Conservation (phyloP, 1,140 invertebrate species). For the Drosophila kanapiae region DNA sequence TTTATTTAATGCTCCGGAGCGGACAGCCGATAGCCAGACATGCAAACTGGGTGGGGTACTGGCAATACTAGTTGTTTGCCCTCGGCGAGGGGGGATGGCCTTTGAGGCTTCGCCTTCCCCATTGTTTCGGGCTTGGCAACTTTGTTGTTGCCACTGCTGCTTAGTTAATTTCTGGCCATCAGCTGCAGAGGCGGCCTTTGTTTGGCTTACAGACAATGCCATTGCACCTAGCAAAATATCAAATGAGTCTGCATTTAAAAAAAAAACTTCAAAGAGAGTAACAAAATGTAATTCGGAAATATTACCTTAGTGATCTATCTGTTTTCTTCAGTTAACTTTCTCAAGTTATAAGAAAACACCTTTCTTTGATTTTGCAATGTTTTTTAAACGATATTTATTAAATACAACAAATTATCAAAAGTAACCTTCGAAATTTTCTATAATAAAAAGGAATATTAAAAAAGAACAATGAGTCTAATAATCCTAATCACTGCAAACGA, state of each 20-base stretch:
- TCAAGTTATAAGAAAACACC: no score
- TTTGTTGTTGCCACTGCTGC: slow-evolving; percentile 51
- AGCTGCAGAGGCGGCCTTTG: slow-evolving; percentile 59
- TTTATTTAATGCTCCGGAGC: slow-evolving; percentile 77
- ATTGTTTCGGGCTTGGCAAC: slow-evolving; percentile 50
- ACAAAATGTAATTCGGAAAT: neutral
- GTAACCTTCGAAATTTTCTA: no score
- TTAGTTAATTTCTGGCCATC: slow-evolving; percentile 75
- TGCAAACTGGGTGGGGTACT: slow-evolving; percentile 39
- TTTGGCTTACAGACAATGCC: slow-evolving; percentile 45
- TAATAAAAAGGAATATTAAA: no score
- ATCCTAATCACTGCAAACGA: neutral
- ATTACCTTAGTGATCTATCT: no score
- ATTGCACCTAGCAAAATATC: slow-evolving; percentile 9
- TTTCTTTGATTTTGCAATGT: no score
- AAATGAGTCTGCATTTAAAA: neutral
- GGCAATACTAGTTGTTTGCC: slow-evolving; percentile 48
- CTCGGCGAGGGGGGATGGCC: neutral
- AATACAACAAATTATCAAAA: no score
- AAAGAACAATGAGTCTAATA: neutral
- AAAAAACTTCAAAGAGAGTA: neutral
- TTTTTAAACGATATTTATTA: no score
- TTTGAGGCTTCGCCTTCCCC: slow-evolving; percentile 12
- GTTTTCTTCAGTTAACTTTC: no score
- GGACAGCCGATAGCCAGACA: slow-evolving; percentile 65